phyloP scores from a whole-genome alignment of 2,888 invertebrate species.

The Amphipoea lucens region DNA sequence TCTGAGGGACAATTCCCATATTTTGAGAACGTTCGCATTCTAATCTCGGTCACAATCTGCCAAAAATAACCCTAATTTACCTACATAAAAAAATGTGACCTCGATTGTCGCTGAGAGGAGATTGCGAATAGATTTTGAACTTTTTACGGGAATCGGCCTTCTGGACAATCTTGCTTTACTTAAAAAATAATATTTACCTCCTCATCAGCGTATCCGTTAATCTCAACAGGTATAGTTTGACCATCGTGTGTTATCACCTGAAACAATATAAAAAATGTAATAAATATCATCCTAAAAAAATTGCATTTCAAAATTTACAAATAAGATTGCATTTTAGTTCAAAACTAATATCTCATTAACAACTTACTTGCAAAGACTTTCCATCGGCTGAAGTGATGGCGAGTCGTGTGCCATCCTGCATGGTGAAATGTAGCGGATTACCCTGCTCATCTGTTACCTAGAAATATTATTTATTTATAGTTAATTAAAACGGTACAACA shows the following conservation, averaged over 20 bases:
- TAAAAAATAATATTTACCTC: constrained; percentile 66
- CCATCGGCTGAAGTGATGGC: constrained; percentile 91
- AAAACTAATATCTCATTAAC: not conserved
- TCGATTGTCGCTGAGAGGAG: not conserved
- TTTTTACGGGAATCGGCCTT: not conserved
- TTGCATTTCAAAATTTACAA: not conserved
- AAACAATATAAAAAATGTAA: constrained; percentile 43
- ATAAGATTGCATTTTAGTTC: not conserved
- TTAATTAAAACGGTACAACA: too few species aligned
- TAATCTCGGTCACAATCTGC: too few species aligned
- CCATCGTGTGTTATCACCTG: constrained; percentile 89
- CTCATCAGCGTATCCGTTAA: constrained; percentile 82
- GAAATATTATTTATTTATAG: not conserved
- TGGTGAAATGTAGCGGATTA: constrained; percentile 92
- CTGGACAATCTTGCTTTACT: not conserved
- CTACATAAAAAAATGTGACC: too few species aligned
- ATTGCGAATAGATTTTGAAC: not conserved
- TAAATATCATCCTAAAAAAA: not conserved
- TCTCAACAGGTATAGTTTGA: constrained; percentile 88
- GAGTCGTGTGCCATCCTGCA: constrained; percentile 92
- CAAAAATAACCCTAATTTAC: too few species aligned
- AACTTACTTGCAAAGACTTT: constrained; percentile 82
- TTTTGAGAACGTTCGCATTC: too few species aligned
- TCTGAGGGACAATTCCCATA: too few species aligned
- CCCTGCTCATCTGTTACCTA: constrained; percentile 93